phyloP scores from a whole-genome alignment of 2,113 vertebrate species.

The Cottus gobio region DNA sequence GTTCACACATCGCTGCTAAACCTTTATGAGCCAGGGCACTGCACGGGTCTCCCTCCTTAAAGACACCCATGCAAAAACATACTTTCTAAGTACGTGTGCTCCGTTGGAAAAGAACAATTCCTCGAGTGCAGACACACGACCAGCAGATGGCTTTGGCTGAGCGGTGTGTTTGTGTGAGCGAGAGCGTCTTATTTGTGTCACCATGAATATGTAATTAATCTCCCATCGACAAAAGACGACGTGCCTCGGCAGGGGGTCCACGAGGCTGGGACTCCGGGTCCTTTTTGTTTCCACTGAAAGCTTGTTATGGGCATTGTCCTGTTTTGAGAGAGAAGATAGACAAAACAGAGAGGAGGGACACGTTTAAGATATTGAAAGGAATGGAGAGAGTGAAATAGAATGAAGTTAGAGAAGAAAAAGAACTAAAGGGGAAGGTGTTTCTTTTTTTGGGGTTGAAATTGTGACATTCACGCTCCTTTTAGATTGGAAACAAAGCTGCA shows the following conservation, averaged over 20 bases:
- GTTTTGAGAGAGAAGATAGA: background rate
- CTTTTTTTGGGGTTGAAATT: conserved; percentile 31
- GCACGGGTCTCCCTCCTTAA: conserved; percentile 13
- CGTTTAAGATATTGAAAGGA: conserved; percentile 20
- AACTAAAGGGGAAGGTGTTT: conserved; percentile 17
- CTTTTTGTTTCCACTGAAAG: conserved; percentile 58
- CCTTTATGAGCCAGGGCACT: background rate
- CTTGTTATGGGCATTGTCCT: conserved; percentile 60
- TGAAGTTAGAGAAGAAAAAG: conserved; percentile 1
- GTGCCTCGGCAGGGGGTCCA: conserved; percentile 62
- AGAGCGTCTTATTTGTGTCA: conserved; percentile 69
- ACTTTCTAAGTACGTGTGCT: conserved; percentile 13
- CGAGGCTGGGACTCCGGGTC: conserved; percentile 28
- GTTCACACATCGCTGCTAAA: conserved; percentile 9
- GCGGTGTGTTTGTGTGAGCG: conserved; percentile 62
- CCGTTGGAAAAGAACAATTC: conserved; percentile 25
- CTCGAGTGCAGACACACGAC: conserved; percentile 64
- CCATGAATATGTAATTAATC: conserved; percentile 80
- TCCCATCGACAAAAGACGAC: conserved; percentile 65
- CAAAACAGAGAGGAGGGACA: background rate
- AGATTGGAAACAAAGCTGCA: conserved; percentile 68
- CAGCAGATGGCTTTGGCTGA: conserved; percentile 72
- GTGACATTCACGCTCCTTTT: conserved; percentile 68
- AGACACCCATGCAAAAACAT: background rate
- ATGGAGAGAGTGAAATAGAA: background rate